A percentile compares a stretch with the other conserved stretches of the same genome.
These are phyloP conservation scores for Archips xylosteana DNA, from an alignment of 2,888 invertebrate genomes.

Conservation along the genomic window DNA sequence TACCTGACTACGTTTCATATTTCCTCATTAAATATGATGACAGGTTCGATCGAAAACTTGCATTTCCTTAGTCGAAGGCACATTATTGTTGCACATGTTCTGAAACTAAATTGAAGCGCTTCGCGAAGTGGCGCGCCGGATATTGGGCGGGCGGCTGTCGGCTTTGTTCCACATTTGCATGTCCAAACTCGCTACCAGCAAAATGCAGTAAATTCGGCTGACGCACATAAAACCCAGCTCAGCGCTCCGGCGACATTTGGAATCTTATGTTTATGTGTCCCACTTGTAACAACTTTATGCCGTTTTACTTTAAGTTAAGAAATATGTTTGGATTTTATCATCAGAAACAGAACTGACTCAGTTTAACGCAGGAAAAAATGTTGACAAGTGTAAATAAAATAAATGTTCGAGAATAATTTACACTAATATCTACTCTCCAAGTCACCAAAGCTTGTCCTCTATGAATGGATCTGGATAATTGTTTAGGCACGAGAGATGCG, in stretches of 20 bases:
- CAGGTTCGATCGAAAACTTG: conserved; percentile 26
- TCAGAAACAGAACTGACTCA: background rate
- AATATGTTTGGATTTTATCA: background rate
- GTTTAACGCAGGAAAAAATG: background rate
- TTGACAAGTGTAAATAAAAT: background rate
- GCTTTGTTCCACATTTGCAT: conserved; percentile 44
- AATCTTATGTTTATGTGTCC: conserved; percentile 6
- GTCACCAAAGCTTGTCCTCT: too few species aligned
- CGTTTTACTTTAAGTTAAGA: background rate
- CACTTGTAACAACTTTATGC: background rate
- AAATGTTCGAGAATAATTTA: background rate
- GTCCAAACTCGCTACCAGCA: conserved; percentile 36
- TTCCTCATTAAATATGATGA: conserved; percentile 7
- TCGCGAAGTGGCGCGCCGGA: conserved; percentile 40
- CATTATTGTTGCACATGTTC: conserved; percentile 33
- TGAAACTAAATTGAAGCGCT: conserved; percentile 25
- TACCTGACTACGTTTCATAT: background rate
- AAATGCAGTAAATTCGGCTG: conserved; percentile 28
- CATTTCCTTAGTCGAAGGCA: conserved; percentile 32
- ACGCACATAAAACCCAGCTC: conserved; percentile 16
- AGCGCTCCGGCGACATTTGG: background rate
- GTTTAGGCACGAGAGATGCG: too few species aligned
- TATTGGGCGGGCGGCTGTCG: conserved; percentile 43
- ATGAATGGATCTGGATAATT: too few species aligned
- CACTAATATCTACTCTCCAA: background rate